phyloP scores from a whole-genome alignment of 2,797 vertebrate genomes.

The Rousettus madagascariensis region DNA sequence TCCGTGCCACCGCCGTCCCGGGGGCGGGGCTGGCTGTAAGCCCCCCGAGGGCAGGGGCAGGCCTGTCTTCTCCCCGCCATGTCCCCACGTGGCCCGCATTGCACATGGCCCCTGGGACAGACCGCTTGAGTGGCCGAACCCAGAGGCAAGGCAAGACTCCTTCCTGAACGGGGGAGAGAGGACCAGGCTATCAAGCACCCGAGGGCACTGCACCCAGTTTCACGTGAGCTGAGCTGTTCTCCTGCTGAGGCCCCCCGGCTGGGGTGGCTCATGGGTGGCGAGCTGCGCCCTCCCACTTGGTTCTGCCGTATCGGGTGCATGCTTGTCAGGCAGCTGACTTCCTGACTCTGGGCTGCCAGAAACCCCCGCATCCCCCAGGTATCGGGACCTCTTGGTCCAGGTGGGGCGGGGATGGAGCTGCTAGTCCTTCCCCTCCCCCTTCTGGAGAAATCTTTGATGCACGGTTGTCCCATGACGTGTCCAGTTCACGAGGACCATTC shows the following conservation, averaged over 20 bases:
- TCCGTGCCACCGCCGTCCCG: neutral
- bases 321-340: neutral
- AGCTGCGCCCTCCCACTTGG: neutral
- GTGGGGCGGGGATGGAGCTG: neutral
- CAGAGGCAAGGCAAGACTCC: neutral
- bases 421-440: neutral
- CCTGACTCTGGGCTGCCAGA: neutral
- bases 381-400: neutral
- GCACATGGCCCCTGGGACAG: rapidly evolving
- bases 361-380: neutral
- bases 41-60: neutral
- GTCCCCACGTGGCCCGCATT: too few species aligned
- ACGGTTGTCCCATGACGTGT: rapidly evolving
- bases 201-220: too few species aligned
- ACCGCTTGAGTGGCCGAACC: neutral
- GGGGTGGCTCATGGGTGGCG: neutral
- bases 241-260: neutral
- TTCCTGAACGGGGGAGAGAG: neutral
- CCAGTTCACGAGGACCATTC: rapidly evolving
- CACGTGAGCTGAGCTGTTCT: neutral
- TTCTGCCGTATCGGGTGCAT: neutral
- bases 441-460: neutral
- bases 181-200: neutral
- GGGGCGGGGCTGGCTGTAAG: neutral
- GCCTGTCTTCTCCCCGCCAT: rapidly evolving